These are phyloP conservation scores for Clinocottus analis DNA, from an alignment of 2,113 vertebrate genomes.

Conservation along the genomic window DNA sequence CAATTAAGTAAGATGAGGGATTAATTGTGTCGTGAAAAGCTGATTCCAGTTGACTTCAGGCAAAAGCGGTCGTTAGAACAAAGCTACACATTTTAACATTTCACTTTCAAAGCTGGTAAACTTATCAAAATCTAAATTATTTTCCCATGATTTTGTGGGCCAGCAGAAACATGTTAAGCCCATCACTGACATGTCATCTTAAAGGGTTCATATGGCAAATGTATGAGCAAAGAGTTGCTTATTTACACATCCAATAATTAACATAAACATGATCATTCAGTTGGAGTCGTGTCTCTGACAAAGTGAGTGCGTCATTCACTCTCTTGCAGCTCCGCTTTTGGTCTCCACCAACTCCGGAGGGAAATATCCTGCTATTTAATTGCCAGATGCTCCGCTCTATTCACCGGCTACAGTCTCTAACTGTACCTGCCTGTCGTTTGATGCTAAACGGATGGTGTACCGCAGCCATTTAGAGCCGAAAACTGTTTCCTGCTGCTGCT, in stretches of 20 bases:
- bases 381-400: not conserved
- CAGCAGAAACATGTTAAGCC: not conserved
- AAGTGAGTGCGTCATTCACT: not conserved
- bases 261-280: not conserved
- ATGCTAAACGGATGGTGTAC: not conserved
- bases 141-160: not conserved
- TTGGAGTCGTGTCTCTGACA: not conserved
- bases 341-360: not conserved
- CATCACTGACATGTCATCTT: not conserved
- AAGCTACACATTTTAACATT: no score
- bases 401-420: not conserved
- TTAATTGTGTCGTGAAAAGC: no score
- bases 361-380: not conserved
- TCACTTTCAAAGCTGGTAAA: not conserved
- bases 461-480: not conserved
- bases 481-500: not conserved
- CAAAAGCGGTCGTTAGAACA: not conserved
- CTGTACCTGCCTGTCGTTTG: not conserved
- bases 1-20: not conserved
- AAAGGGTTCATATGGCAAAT: not conserved
- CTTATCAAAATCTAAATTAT: not conserved
- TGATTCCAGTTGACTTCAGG: not conserved
- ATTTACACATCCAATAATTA: not conserved
- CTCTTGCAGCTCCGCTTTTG: slow-evolving; percentile 1
- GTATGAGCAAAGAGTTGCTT: not conserved